These are phyloP conservation scores for Sciurus niger DNA, from an alignment of 2,113 vertebrate genomes.

Conservation along the genomic window DNA sequence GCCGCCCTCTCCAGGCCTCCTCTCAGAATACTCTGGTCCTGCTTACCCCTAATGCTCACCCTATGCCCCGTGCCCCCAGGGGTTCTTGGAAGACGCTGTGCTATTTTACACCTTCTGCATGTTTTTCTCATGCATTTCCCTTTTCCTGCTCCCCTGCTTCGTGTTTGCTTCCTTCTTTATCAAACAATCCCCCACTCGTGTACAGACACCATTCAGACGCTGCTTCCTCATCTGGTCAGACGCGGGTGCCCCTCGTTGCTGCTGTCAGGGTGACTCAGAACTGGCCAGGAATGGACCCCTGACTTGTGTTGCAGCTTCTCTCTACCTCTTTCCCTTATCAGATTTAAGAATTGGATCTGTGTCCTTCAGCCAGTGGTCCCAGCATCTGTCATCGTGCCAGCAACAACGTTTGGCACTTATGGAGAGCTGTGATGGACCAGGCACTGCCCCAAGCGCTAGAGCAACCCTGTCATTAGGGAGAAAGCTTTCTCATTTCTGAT, in stretches of 20 bases:
- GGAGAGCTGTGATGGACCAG: not conserved
- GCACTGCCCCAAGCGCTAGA: not conserved
- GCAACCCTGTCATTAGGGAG: not conserved
- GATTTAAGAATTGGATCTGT: not conserved
- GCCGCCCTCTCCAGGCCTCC: not conserved
- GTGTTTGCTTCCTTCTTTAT: not conserved
- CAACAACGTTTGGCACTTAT: not conserved
- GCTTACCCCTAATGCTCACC: not conserved
- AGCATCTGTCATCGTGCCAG: not conserved
- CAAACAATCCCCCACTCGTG: not conserved
- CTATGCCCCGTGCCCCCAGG: fast-evolving
- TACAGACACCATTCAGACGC: not conserved
- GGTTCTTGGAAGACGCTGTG: not conserved
- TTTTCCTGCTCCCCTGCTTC: not conserved
- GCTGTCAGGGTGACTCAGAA: fast-evolving
- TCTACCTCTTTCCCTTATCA: not conserved
- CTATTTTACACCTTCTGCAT: not conserved
- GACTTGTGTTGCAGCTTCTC: not conserved
- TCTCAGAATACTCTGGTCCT: not conserved
- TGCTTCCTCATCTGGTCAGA: not conserved
- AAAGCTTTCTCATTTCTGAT: not conserved
- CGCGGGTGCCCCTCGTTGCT: not conserved
- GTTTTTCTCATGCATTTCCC: not conserved
- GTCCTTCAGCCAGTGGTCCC: not conserved
- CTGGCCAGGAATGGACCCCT: not conserved